phyloP scores from a whole-genome alignment of 2,113 vertebrate species.

The Thunnus maccoyii region DNA sequence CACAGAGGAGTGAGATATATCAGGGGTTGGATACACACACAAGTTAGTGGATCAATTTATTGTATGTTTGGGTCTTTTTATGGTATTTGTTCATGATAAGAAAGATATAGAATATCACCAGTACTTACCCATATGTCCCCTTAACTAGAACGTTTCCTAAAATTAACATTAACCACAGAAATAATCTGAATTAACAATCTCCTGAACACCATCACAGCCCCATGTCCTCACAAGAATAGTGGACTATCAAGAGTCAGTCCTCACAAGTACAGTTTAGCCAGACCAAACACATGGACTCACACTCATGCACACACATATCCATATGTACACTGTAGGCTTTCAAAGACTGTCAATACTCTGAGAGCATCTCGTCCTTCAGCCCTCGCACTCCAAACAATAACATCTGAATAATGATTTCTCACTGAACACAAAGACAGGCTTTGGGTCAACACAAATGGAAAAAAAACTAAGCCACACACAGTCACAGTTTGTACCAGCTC shows the following conservation, averaged over 20 bases:
- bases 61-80: too few relatives aligned
- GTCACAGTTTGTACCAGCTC: slow-evolving; percentile 2
- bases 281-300: slow-evolving; percentile 22
- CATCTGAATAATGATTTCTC: slow-evolving; percentile 59
- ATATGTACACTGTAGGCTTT: slow-evolving; percentile 43
- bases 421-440: slow-evolving; percentile 28
- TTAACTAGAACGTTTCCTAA: neutral
- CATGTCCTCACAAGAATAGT: neutral
- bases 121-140: neutral
- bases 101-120: neutral
- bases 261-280: neutral
- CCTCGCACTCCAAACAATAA: slow-evolving; percentile 43
- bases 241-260: neutral
- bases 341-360: slow-evolving; percentile 49
- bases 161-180: neutral
- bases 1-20: neutral
- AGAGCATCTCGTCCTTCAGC: slow-evolving; percentile 49
- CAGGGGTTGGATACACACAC: neutral
- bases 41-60: too few relatives aligned
- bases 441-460: slow-evolving; percentile 36
- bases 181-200: neutral
- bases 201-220: neutral
- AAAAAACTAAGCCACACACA: neutral
- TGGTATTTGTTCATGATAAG: neutral
- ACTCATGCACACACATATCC: slow-evolving; percentile 32